These are phyloP conservation scores for Drosophila hydei DNA, from an alignment of 1,140 invertebrate genomes.

Conservation along the genomic window DNA sequence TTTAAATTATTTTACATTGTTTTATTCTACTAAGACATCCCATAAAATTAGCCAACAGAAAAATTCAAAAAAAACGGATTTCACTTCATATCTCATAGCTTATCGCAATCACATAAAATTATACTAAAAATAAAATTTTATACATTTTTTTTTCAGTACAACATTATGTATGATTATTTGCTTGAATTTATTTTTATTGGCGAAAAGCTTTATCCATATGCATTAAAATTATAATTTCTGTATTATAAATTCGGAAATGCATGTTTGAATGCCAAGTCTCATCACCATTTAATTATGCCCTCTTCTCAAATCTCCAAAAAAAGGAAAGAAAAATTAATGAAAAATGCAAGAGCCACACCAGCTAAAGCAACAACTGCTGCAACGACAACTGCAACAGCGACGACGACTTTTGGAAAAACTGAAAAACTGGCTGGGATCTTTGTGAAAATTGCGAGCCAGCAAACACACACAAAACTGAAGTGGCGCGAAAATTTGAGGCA, in stretches of 20 bases:
- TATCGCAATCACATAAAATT: too few species aligned
- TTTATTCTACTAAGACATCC: too few species aligned
- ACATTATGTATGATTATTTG: too few species aligned
- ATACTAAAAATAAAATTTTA: too few species aligned
- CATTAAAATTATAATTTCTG: slow-evolving; percentile 25
- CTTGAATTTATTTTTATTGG: neutral
- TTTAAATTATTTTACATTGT: too few species aligned
- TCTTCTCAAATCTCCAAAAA: slow-evolving; percentile 13
- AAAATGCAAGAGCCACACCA: slow-evolving; percentile 37
- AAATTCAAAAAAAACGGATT: too few species aligned
- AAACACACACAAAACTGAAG: slow-evolving; percentile 80
- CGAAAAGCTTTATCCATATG: slow-evolving; percentile 22
- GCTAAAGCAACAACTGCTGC: neutral
- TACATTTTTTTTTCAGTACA: too few species aligned
- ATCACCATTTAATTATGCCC: slow-evolving; percentile 49
- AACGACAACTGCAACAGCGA: slow-evolving; percentile 20
- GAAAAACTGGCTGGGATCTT: slow-evolving; percentile 62
- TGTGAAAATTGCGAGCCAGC: slow-evolving; percentile 58
- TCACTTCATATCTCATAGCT: too few species aligned
- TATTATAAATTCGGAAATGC: slow-evolving; percentile 22
- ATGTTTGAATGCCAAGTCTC: slow-evolving; percentile 44
- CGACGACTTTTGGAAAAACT: slow-evolving; percentile 32
- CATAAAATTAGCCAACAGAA: too few species aligned
- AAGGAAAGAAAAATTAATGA: slow-evolving; percentile 36
- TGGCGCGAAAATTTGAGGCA: slow-evolving; percentile 80